These are phyloP conservation scores for Crenuchus spilurus DNA, from an alignment of 2,797 vertebrate species.

Conservation along the genomic window DNA sequence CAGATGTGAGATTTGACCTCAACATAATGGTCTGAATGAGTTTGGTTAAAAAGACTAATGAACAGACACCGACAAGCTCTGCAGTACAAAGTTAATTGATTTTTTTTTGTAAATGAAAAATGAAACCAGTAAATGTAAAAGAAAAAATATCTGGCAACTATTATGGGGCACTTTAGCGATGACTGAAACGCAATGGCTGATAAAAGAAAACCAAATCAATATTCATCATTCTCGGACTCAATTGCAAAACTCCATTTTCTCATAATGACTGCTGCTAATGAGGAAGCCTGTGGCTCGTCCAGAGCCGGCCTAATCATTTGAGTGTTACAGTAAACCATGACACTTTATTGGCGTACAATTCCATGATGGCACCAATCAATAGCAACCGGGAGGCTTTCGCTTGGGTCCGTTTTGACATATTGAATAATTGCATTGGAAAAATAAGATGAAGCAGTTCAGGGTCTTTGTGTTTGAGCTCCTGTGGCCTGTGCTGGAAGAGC, in stretches of 20 bases:
- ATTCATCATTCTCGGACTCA: constrained; percentile 75
- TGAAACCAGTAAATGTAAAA: constrained; percentile 61
- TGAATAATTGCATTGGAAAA: constrained; percentile 68
- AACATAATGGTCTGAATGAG: no score
- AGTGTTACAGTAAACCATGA: constrained; percentile 79
- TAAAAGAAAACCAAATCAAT: constrained; percentile 69
- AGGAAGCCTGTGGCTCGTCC: constrained; percentile 65
- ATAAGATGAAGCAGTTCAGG: constrained; percentile 11
- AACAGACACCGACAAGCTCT: neutral
- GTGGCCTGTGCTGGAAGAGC: no score
- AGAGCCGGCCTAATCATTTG: constrained; percentile 74
- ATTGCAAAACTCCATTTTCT: constrained; percentile 79
- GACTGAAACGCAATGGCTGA: constrained; percentile 40
- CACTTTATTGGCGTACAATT: constrained; percentile 78
- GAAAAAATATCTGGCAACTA: constrained; percentile 36
- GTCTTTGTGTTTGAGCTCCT: no score
- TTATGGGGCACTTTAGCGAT: constrained; percentile 49
- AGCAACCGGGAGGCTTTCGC: constrained; percentile 69
- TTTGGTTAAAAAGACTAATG: neutral
- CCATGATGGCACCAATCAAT: constrained; percentile 77
- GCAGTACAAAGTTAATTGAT: neutral
- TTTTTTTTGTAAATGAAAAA: constrained; percentile 56
- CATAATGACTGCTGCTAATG: constrained; percentile 80
- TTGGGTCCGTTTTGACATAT: constrained; percentile 71
- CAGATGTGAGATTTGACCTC: no score